Base-by-base conservation (phyloP, 2,888 invertebrate species). In the Papilio demoleus region DNA sequence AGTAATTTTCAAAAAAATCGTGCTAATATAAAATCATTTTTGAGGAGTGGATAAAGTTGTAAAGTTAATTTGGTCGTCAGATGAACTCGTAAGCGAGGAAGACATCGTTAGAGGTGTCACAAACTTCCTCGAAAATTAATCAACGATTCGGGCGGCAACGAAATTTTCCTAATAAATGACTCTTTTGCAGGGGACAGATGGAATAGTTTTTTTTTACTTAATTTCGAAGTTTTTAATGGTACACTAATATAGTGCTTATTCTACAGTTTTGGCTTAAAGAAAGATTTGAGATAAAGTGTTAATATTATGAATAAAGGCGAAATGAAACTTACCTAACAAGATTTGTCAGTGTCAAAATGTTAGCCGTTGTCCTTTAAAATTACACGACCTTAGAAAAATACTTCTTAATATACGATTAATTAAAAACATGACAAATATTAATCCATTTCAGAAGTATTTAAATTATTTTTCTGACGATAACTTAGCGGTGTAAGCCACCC, bases 21-120 rank as follows among this genome's bases (percentile, higher is more conserved):
- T 27, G 14, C 34, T 68, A 65, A 53, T 36, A 45, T n/a, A n/a
- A 73, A 70, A 71, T 76, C 71, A 75, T 77, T 77, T 60, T 60
- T 73, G 74, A 78, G 72, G 75, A 77, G 74, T 73, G 71, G 71
- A 71, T 67, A 73, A 79, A 81, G 74, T 81, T 77, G 75, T 68
- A 67, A 80, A 81, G 78, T 82, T 81, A 81, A 81, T 80, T 81
- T 81, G 76, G 74, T 73, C 75, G 72, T 71, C 73, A 75, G 78
- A 79, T 76, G 73, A 83, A 83, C 76, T 83, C 79, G 77, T 77
- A 76, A 80, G 75, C 73, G 76, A 77, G 76, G 80, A 83, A 80
- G 83, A 82, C 81, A 80, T 86, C 81, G 81, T 87, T 84, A 82
- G 77, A 83, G 80, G 77, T 83, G 81, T 84, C 81, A 75, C 75